Conservation (phyloP, 2,113 vertebrate genomes). For the Peromyscus maniculatus region DNA sequence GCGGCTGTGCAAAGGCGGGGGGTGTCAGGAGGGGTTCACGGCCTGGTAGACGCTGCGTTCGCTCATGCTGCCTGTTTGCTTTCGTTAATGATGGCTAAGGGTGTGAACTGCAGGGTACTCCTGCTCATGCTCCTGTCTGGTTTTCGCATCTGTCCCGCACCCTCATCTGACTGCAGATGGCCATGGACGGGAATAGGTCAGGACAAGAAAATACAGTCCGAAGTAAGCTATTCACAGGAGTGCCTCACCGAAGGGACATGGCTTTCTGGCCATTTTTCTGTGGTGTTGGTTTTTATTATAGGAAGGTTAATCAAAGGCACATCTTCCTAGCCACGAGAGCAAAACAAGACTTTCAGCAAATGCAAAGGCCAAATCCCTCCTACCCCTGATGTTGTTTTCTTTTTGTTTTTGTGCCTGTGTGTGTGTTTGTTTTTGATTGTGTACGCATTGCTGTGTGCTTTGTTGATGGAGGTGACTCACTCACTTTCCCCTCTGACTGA, state of each 20-base stretch:
- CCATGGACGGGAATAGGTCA: not conserved
- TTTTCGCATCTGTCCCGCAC: not conserved
- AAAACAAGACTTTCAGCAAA: not conserved
- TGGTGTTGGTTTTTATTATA: not conserved
- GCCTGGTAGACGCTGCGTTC: not conserved
- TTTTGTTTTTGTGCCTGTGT: not conserved
- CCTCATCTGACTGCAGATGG: not conserved
- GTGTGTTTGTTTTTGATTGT: not conserved
- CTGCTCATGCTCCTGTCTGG: too few relatives aligned
- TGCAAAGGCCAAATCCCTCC: not conserved
- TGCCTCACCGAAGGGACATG: not conserved
- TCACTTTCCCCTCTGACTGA: not conserved
- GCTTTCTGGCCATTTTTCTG: not conserved
- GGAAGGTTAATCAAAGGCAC: not conserved
- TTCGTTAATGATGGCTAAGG: not conserved
- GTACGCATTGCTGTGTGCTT: not conserved
- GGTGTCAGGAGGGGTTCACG: constrained; percentile 72
- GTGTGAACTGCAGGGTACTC: not conserved
- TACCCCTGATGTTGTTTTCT: not conserved
- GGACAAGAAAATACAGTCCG: not conserved
- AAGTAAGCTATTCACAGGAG: not conserved
- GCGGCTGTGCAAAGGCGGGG: constrained; percentile 54
- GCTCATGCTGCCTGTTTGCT: not conserved
- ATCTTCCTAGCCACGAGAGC: not conserved
- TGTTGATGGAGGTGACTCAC: not conserved